Conservation (phyloP, 2,797 vertebrate genomes). For the Acomys russatus region DNA sequence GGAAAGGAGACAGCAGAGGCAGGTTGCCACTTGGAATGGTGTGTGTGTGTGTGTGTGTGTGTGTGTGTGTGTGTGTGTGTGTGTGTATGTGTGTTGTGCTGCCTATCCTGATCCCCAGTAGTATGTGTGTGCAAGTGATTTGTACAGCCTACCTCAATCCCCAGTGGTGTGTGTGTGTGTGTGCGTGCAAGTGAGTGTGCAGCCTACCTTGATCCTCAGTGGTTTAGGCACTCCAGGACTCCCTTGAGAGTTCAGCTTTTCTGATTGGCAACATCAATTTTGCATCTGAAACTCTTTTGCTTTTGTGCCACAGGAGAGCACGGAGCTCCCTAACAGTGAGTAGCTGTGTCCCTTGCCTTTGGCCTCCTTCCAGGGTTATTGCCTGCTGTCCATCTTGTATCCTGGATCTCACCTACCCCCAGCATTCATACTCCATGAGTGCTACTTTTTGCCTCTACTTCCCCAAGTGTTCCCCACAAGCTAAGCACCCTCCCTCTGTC, state of each 20-base stretch:
- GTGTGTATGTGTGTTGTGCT: neutral
- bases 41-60: too few relatives aligned
- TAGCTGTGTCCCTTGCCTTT: too few relatives aligned
- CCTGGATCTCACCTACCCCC: neutral
- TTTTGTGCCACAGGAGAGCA: neutral
- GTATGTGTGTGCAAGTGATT: neutral
- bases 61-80: too few relatives aligned
- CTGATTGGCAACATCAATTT: neutral
- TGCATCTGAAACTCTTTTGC: neutral
- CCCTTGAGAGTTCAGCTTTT: neutral
- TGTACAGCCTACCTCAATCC: neutral
- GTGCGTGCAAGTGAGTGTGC: neutral
- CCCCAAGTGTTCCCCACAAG: neutral
- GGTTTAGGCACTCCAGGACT: neutral
- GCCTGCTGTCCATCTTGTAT: neutral
- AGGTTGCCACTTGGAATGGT: neutral
- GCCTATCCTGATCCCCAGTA: neutral
- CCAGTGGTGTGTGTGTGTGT: neutral
- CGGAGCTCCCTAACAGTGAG: neutral
- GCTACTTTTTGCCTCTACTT: neutral
- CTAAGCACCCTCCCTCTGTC: neutral
- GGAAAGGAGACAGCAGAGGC: neutral
- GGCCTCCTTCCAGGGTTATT: neutral
- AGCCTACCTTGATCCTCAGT: too few relatives aligned
- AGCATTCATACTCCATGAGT: neutral